Evolutionary conservation across 2,113 vertebrate species (phyloP), one percentile per base, ranked within the genome.

Genomic region (Mastomys coucha): DNA sequence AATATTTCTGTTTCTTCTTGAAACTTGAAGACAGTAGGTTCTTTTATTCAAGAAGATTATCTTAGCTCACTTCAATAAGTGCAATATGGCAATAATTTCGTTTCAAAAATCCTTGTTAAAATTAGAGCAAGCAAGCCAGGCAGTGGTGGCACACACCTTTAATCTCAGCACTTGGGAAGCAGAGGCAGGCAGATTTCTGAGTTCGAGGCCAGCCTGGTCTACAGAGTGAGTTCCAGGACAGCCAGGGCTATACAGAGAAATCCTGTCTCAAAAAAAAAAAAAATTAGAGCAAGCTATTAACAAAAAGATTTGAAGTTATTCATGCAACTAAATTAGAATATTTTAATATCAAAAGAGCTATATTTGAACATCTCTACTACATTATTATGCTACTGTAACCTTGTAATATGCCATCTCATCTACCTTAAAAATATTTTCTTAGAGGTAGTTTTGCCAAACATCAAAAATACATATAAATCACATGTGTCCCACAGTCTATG

Each of bases 21-120:
- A 91, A 96, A 91, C 84, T 10, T 69, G 8, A 95, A 88, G 53
- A 97, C 77, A 96, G 85, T 80, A 67, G 69, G 96, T 85, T 17
- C 51, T 39, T 93, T 70, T 87, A 75, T 2, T 91, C 14, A 92
- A 42, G 9, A 39, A 95, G 42, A 10, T 84, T 87, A 70, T 76
- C 22, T 85, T 94, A 91, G 24, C 5, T 81, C 16, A 65, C 87
- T 92, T 89, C 81, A 90, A 92, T 84, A 92, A 80, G 5, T 63
- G 7, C 26, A 76, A 53, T 36, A 7, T 90, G 77, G 1, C 16
- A 69, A 45, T 80, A 20, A 11, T 78, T 94, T 93, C 51, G 63
- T 88, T 75, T 95, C 28, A 73, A 70, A 7, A 82, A 60, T 20
- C 12, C 70, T 94, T 49, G 91, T 82, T 93, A 81, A 96, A 85